phyloP scores from a whole-genome alignment of 1,140 invertebrate species.

The Orius insidiosus region DNA sequence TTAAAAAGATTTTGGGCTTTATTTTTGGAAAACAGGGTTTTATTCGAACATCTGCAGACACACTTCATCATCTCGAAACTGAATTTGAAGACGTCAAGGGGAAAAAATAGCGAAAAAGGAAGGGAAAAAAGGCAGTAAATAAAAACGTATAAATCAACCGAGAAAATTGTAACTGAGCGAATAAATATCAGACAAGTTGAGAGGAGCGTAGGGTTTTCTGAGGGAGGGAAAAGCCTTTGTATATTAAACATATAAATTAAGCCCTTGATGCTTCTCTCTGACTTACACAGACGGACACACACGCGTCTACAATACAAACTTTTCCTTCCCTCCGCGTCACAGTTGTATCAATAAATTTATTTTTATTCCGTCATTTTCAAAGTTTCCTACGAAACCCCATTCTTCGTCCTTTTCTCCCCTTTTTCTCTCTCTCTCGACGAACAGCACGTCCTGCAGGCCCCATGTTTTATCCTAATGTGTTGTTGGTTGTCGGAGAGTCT shows the following conservation, averaged over 20 bases:
- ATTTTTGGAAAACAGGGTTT: too few species aligned
- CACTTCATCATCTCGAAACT: too few species aligned
- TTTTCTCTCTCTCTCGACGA: too few species aligned
- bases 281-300: neutral
- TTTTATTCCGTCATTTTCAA: slow-evolving; percentile 13
- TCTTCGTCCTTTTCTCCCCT: too few species aligned
- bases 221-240: neutral
- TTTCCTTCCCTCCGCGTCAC: neutral
- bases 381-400: neutral
- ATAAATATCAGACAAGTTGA: neutral
- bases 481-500: too few species aligned
- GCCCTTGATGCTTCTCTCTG: too few species aligned
- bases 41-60: too few species aligned
- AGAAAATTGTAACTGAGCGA: too few species aligned
- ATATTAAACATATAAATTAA: slow-evolving; percentile 13
- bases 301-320: neutral
- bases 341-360: slow-evolving; percentile 11
- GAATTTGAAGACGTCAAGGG: neutral
- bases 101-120: neutral
- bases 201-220: neutral
- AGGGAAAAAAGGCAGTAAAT: neutral
- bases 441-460: too few species aligned
- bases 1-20: too few species aligned
- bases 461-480: too few species aligned
- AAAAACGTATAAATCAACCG: too few species aligned